A percentile compares a stretch with the other conserved stretches of the same genome.
These are phyloP conservation scores for Centruroides vittatus DNA, from an alignment of 1,140 invertebrate genomes.

Conservation along the genomic window DNA sequence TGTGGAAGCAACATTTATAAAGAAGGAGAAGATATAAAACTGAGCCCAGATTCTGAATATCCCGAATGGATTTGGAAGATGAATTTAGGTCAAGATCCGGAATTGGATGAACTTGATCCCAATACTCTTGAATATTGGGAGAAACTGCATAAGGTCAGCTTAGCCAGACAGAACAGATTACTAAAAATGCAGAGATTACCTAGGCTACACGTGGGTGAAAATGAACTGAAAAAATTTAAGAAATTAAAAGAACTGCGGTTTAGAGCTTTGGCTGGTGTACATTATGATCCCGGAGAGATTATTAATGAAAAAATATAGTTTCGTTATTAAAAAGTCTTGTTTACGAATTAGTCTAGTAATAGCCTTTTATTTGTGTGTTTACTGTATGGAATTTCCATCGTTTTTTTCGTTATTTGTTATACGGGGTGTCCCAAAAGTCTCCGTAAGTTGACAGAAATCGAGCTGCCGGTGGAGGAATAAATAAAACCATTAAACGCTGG, in stretches of 20 bases:
- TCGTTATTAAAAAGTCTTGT: no score
- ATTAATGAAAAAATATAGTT: no score
- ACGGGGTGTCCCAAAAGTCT: no score
- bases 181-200: neutral
- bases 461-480: no score
- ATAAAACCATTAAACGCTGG: no score
- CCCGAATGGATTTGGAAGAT: slow-evolving; percentile 85
- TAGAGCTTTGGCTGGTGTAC: slow-evolving; percentile 14
- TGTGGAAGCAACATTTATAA: slow-evolving; percentile 72
- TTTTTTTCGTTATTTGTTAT: no score
- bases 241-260: slow-evolving; percentile 10
- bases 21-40: slow-evolving; percentile 59
- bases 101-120: slow-evolving; percentile 59
- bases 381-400: no score
- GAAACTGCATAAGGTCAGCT: slow-evolving; percentile 19
- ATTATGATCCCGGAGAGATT: slow-evolving; percentile 6
- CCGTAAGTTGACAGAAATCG: no score
- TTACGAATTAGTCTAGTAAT: no score
- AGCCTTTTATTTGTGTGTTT: no score
- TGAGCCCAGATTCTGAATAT: slow-evolving; percentile 76
- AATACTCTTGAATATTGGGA: slow-evolving; percentile 68
- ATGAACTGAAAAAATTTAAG: slow-evolving; percentile 1
- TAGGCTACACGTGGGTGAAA: slow-evolving; percentile 6
- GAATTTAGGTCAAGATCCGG: slow-evolving; percentile 37
- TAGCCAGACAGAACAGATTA: slow-evolving; percentile 3